Conservation (phyloP, 2,888 invertebrate species). For the Hypomecis punctinalis region DNA sequence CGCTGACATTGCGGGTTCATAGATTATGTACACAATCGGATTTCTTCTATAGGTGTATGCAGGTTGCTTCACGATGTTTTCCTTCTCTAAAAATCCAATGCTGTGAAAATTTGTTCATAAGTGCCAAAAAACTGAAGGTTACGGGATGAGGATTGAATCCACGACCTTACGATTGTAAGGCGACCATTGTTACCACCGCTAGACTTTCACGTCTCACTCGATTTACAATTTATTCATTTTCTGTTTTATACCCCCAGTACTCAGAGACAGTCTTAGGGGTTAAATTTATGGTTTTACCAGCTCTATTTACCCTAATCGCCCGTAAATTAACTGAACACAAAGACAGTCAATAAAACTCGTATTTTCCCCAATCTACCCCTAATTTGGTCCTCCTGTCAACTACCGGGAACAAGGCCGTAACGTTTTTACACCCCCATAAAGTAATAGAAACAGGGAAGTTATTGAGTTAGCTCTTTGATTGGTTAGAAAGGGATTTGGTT, state of each 20-base stretch:
- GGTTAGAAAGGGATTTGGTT: constrained; percentile 1
- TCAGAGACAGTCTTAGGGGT: not conserved
- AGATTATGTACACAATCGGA: too few species aligned
- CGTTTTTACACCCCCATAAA: constrained; percentile 50
- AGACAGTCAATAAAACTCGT: constrained; percentile 30
- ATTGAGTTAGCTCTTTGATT: constrained; percentile 40
- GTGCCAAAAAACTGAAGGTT: too few species aligned
- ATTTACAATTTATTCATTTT: too few species aligned
- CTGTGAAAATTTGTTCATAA: too few species aligned
- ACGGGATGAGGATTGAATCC: too few species aligned
- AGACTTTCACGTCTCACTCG: too few species aligned
- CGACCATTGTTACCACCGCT: too few species aligned
- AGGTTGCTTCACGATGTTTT: too few species aligned
- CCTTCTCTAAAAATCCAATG: too few species aligned
- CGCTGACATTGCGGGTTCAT: too few species aligned
- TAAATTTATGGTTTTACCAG: constrained; percentile 12
- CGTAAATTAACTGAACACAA: constrained; percentile 28
- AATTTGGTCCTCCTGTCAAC: constrained; percentile 34
- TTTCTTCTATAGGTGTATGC: too few species aligned
- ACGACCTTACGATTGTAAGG: too few species aligned
- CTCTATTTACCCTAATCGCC: constrained; percentile 18
- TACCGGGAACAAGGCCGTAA: constrained; percentile 43
- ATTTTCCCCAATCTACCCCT: constrained; percentile 18
- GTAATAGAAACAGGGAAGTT: constrained; percentile 36
- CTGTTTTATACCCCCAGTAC: not conserved